Base-by-base conservation (phyloP, 2,113 vertebrate species). In the Syrmaticus mikado region DNA sequence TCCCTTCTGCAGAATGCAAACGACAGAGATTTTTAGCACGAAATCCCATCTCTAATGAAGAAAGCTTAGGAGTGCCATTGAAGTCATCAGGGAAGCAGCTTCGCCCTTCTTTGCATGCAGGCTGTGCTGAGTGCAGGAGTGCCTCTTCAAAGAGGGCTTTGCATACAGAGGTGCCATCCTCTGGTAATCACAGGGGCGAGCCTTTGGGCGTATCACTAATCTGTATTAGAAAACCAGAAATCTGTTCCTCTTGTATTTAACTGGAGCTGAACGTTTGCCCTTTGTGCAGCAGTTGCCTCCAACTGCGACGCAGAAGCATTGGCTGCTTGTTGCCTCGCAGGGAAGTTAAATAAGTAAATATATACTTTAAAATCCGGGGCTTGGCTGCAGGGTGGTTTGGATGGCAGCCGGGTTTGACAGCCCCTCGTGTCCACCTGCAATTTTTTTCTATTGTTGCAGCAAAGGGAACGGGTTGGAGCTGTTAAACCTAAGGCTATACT, bases 141-240 rank as follows among this genome's bases (percentile, higher is more conserved):
- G 2, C 8, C 60, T 68, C 70, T 58, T 65, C 62, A 55, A 34
- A 70, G 57, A 52, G 27, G 36, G 57, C 55, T 92, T 50, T 57
- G 68, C 80, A 28, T 50, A 3, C 61, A 2, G 19, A 57, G 34
- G 13, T 65, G 34, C 46, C 4, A 1, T 6, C 30, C 1, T 0
- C 28, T 1, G 1, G 21, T 16, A 10, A 14, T 55, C 36, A 28
- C 0, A 12, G 38, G n/a, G 41, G 20, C 24, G 4, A 10, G 1
- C 71, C 50, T 34, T n/a, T 34, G 52, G 68, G 2, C 11, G 2
- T 38, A 30, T 11, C 19, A 3, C 10, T 19, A 5, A 21, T 20
- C 10, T 53, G 8, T 18, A 30, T 60, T 48, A 66, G 43, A 53
- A 68, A 81, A 32, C 15, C n/a, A 73, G 62, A 17, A 28, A 21